A percentile compares a stretch with the other conserved stretches of the same genome.
Evolutionary conservation across 1,140 invertebrate genomes (phyloP).

Genomic region (Cydia amplana): DNA sequence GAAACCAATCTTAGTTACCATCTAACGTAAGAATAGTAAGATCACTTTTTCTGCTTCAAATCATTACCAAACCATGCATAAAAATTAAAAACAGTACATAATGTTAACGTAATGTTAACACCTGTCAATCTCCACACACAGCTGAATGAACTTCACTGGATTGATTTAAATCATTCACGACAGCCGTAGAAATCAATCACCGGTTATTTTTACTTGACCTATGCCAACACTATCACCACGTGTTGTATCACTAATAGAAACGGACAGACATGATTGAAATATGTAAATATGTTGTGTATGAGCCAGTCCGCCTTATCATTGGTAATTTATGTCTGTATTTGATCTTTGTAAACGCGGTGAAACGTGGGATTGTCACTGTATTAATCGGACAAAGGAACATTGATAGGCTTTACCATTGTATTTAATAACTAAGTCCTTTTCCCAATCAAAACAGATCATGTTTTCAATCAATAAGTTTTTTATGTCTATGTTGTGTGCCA

Average conservation of each 20-base stretch:
- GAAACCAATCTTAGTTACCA: too few species aligned
- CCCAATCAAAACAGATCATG: too few species aligned
- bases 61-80: not conserved
- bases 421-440: too few species aligned
- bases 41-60: not conserved
- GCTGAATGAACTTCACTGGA: constrained; percentile 3
- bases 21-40: too few species aligned
- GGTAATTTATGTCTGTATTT: too few species aligned
- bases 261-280: not conserved
- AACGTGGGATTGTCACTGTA: too few species aligned
- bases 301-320: not conserved
- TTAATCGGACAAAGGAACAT: too few species aligned
- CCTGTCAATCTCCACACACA: not conserved
- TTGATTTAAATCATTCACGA: constrained; percentile 16
- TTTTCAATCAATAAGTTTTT: too few species aligned
- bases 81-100: not conserved
- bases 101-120: not conserved
- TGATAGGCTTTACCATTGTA: too few species aligned
- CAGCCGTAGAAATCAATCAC: constrained; percentile 23
- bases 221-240: constrained; percentile 3
- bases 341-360: too few species aligned
- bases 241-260: not conserved
- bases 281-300: constrained; percentile 6
- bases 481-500: too few species aligned
- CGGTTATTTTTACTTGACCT: not conserved